Evolutionary conservation across 2,888 invertebrate species (phyloP).

Genomic region (Brenthis hecate): DNA sequence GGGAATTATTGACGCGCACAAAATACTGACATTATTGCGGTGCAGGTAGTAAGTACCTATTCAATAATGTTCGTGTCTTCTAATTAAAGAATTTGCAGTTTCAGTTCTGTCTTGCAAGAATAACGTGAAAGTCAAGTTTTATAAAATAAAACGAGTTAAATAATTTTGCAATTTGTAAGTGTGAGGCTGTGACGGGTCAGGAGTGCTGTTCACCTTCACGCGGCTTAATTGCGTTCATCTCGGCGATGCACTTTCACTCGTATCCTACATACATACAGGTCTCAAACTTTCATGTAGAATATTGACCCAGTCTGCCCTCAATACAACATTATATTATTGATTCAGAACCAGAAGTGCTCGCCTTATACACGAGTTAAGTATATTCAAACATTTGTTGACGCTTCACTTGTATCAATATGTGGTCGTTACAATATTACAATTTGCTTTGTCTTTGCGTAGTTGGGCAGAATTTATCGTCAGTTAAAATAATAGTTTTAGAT

Average conservation of each 20-base stretch:
- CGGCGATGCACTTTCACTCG: conserved; percentile 27
- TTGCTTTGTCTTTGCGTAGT: not conserved
- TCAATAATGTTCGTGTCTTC: no score
- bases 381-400: conserved; percentile 20
- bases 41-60: no score
- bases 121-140: no score
- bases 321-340: conserved; percentile 17
- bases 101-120: no score
- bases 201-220: conserved; percentile 3
- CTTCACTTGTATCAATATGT: conserved; percentile 16
- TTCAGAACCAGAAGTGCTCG: conserved; percentile 3
- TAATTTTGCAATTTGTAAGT: no score
- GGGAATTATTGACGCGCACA: no score
- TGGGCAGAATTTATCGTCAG: not conserved
- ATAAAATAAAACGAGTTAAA: no score
- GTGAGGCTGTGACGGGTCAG: not conserved
- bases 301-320: conserved; percentile 12
- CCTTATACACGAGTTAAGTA: not conserved
- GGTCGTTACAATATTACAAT: conserved; percentile 11
- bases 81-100: no score
- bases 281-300: conserved; percentile 19
- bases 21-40: no score
- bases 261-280: conserved; percentile 21
- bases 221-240: conserved; percentile 24
- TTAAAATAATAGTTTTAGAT: not conserved